A percentile compares a stretch with the other conserved stretches of the same genome.
Conservation (phyloP, 2,888 invertebrate genomes). For the Pristionchus japonicus region DNA sequence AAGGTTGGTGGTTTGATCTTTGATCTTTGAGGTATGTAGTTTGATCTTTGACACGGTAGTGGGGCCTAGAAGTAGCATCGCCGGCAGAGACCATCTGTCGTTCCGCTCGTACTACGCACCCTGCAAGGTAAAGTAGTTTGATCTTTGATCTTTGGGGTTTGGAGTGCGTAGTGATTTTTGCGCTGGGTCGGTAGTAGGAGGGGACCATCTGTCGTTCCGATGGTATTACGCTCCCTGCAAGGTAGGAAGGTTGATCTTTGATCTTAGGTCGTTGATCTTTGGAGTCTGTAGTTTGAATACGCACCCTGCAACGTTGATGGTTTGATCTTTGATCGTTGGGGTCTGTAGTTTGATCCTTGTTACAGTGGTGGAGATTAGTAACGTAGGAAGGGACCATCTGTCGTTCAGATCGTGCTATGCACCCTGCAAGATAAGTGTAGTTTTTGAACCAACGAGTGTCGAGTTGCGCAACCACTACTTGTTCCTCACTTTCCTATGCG, state of each 20-base stretch:
- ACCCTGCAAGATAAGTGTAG: constrained; percentile 89
- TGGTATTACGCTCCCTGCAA: too few relatives aligned
- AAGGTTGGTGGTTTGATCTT: constrained; percentile 81
- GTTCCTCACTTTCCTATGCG: not conserved
- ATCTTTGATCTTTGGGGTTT: not conserved
- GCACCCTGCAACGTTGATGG: too few relatives aligned
- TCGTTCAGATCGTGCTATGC: constrained; percentile 97
- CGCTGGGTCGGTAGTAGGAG: too few relatives aligned
- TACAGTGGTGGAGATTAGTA: too few relatives aligned
- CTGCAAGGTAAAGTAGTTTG: constrained; percentile 83
- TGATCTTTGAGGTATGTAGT: not conserved
- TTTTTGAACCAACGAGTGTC: not conserved
- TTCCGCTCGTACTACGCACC: constrained; percentile 98
- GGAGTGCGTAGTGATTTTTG: not conserved
- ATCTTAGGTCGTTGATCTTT: too few relatives aligned
- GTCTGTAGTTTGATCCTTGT: too few relatives aligned
- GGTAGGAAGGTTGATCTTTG: too few relatives aligned
- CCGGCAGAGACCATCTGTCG: constrained; percentile 96
- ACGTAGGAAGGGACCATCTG: constrained; percentile 96
- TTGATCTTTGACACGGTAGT: too few relatives aligned
- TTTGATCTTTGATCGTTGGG: too few relatives aligned
- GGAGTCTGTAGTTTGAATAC: too few relatives aligned
- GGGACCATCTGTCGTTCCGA: too few relatives aligned
- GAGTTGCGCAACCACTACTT: not conserved
- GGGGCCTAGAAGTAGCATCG: too few relatives aligned